Evolutionary conservation across 2,797 vertebrate species (phyloP), one percentile per base, ranked within the genome.

Genomic region (Eidolon dupreanum): DNA sequence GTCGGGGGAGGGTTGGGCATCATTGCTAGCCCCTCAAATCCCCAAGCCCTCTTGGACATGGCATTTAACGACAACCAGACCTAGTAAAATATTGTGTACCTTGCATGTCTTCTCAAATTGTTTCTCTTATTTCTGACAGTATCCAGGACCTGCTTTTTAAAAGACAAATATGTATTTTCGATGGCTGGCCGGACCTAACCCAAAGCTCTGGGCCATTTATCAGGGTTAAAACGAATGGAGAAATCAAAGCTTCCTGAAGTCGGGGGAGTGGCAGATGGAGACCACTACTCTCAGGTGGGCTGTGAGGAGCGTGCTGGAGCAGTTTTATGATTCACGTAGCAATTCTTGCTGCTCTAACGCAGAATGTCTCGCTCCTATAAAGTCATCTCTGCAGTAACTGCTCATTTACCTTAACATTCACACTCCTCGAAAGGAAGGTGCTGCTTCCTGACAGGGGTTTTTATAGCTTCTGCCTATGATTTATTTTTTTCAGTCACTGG

Each of bases 91-190:
- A 33, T n/a, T 8, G 53, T 17, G 66, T 22, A 51, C 9, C 73
- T 88, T 28, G 19, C 11, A 6, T 4, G 24, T 68, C 94, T 70
- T 88, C 73, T 94, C 75, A 49, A 53, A 75, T 57, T 73, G 43
- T 68, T 85, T 82, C 89, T 93, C 88, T 86, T 17, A 26, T n/a
- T 78, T 65, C 86, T 92, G 92, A 95, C 36, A 68, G 26, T 51
- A 43, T 41, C 86, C 92, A 95, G 92, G 73, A 43, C 55, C 57
- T 24, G 68, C 38, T 82, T 94, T 87, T n/a, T n/a, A 95, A 87
- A 91, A 96, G 74, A 91, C 86, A 93, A 75, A 95, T 68, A 82
- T 1, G 43, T 51, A 46, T 55, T 87, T 92, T 66, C 66, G 71
- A 28, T 4, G 59, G 65, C 16, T 65, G 36, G 31, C 51, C 0